These are phyloP conservation scores for Protaetia brevitarsis DNA, from an alignment of 1,140 invertebrate genomes.

Conservation along the genomic window DNA sequence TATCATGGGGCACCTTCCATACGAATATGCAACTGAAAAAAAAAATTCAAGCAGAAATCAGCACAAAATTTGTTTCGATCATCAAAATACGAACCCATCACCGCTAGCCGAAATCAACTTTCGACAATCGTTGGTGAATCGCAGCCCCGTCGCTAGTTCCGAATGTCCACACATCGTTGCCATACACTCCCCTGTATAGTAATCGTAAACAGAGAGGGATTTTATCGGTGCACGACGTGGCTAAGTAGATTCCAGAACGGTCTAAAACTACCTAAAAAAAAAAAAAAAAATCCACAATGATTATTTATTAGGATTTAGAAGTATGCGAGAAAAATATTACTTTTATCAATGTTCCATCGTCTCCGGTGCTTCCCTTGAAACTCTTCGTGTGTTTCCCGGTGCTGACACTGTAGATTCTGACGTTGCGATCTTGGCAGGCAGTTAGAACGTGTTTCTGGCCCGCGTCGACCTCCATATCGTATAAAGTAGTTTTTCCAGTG, in stretches of 20 bases:
- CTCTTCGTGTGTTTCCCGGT: conserved; percentile 90
- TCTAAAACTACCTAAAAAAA: conserved; percentile 71
- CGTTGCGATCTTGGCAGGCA: conserved; percentile 92
- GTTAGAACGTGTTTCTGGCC: conserved; percentile 88
- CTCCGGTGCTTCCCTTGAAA: conserved; percentile 89
- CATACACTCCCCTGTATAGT: conserved; percentile 90
- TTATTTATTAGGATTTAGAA: too few species aligned
- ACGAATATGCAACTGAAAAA: conserved; percentile 77
- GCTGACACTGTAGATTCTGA: conserved; percentile 87
- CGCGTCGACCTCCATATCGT: conserved; percentile 95
- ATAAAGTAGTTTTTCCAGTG: conserved; percentile 89
- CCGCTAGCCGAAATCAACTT: conserved; percentile 91
- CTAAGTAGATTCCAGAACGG: conserved; percentile 86
- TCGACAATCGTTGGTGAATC: conserved; percentile 89
- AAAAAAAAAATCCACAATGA: conserved; percentile 24
- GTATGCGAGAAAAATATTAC: conserved; percentile 47
- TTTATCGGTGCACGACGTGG: conserved; percentile 94
- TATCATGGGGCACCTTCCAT: conserved; percentile 89
- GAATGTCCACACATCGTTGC: conserved; percentile 93
- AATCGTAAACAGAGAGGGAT: conserved; percentile 92
- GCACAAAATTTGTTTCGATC: background rate
- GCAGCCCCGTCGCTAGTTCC: conserved; percentile 85
- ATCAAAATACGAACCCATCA: conserved; percentile 58
- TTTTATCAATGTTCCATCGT: conserved; percentile 93
- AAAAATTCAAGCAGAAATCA: background rate